Base-by-base conservation (phyloP, 64 coral and sea anemone genomes). In the Montipora cactus region DNA sequence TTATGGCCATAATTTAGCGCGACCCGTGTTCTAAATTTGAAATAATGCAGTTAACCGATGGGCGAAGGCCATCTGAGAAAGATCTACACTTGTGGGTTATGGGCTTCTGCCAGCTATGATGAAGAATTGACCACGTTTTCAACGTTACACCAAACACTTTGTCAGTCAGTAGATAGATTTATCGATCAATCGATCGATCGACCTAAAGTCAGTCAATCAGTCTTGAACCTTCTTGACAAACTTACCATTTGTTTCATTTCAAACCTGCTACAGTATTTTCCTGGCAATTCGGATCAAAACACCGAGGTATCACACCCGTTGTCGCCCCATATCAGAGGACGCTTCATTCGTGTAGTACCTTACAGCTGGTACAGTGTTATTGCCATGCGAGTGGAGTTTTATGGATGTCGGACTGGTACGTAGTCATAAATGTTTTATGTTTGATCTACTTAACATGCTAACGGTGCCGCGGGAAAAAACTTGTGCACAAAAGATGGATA, bases 381-480 rank as follows among this genome's bases (percentile, higher is more conserved):
- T 12, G 91, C 92, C n/a, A 97, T 97, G 88, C 84, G 95, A 73
- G 95, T 78, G 48, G 95, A 97, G 61, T 97, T 94, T 74, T 97
- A 94, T 59, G 95, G 95, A 87, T 90, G 95, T 62, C 74, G 88
- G 52, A 88, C 92, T 79, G 92, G 92, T 93, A 89, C 7, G 93
- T 71, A 16, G 15, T 19, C 2, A 69, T 14, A 0, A 23, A 19
- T 10, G 2, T 3, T 13, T 53, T 9, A 59, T 28, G 0, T 57
- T 16, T 64, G 61, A 14, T 16, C 61, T 14, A 11, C 61, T 64
- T 14, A 14, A 64, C 9, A 14, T 15, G 3, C 7, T 12, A 64
- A 14, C 61, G 14, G 14, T 0, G 4, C 14, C 61, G 10, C 52
- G 10, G 52, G 52, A 55, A 55, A 55, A 55, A 7, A 10, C 52